Evolutionary conservation across 2,888 invertebrate genomes (phyloP), one percentile per base, ranked within the genome.

Genomic region (Torymus auratus): DNA sequence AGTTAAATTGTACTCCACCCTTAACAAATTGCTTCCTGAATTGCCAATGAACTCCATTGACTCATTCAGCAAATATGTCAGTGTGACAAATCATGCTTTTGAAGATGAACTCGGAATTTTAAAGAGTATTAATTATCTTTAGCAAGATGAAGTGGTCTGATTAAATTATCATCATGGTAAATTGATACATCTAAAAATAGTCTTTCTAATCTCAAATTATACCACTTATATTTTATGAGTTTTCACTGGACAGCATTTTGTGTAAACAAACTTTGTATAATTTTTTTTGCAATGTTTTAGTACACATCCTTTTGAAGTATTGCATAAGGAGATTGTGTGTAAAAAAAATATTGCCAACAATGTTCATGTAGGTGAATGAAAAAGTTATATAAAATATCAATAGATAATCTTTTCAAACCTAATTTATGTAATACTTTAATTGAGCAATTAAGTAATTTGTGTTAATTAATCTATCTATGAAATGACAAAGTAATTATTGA

Each of bases 341-440:
- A 41, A 41, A 41, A 41, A 41, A 41, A 41, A 41, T 41, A 41
- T 41, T 41, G 5, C 41, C 5, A 28, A 28, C 28, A 20, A 41
- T 41, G 41, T 41, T 28, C 28, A 28, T 2, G 7, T 41, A 41
- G 41, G 41, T 41, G 7, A 41, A 50, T 58, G 23, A 41, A 67
- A 41, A 41, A 20, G 53, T 70, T 77, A 81, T 7, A 41, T 72
- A 62, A 71, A 81, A 68, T 56, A 3, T 62, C 10, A 56, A 41
- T 41, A 53, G 50, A 5, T 13, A 53, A 76, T 76, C 56, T 20
- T 7, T 56, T 53, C 41, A 20, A 60, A 23, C 12, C 2, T 13
- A 28, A 61, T 79, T 75, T 65, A 74, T 58, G n/a, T 75, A 80
- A 80, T 70, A 62, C 50, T 69, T 55, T 52, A 64, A 65, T 70